These are phyloP conservation scores for Nannoperca australis DNA, from an alignment of 2,797 vertebrate genomes.

Conservation along the genomic window DNA sequence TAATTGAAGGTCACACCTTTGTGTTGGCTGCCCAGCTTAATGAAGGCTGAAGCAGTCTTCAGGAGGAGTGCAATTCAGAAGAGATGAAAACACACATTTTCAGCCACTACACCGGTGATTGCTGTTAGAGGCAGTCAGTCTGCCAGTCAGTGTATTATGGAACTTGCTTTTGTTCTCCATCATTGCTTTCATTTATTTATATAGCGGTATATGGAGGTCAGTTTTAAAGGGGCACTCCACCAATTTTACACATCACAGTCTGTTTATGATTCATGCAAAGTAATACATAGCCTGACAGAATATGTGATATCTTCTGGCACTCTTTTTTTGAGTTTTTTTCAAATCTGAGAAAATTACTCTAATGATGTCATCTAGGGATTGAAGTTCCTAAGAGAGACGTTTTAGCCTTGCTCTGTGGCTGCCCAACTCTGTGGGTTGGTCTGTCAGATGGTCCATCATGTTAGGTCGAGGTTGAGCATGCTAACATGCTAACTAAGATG, in stretches of 20 bases:
- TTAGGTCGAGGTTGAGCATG: too few species aligned
- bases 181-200: slow-evolving; percentile 17
- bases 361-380: background rate
- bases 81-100: slow-evolving; percentile 44
- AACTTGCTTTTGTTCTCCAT: slow-evolving; percentile 30
- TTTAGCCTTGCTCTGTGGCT: too few species aligned
- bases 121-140: slow-evolving; percentile 4
- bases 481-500: background rate
- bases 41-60: slow-evolving; percentile 53
- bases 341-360: background rate
- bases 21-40: slow-evolving; percentile 64
- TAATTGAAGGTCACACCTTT: slow-evolving; percentile 79
- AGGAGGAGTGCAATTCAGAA: slow-evolving; percentile 28
- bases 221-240: slow-evolving; percentile 17
- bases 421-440: too few species aligned
- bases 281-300: background rate
- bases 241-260: slow-evolving; percentile 16
- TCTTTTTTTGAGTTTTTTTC: background rate
- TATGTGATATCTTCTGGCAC: background rate
- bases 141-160: background rate
- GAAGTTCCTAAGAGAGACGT: too few species aligned
- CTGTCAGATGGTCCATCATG: too few species aligned
- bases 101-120: slow-evolving; percentile 9
- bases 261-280: background rate
- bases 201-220: background rate